Percentiles rank a stretch among this genome's conserved stretches.
Evolutionary conservation across 2,113 vertebrate genomes (phyloP).

Genomic region (Pithys albifrons): DNA sequence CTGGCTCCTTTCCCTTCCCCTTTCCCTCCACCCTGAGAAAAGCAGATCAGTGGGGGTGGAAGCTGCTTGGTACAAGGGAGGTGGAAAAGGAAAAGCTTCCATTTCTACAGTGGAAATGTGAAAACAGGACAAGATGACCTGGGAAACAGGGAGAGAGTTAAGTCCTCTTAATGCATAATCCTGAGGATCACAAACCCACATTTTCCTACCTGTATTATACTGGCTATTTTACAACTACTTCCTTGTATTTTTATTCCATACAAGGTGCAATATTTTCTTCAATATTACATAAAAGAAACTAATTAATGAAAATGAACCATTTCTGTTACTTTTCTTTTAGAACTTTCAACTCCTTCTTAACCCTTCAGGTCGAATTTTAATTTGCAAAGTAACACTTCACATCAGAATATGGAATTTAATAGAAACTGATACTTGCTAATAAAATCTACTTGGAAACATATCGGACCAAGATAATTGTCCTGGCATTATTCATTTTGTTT

Average conservation of each 20-base stretch:
- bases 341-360: background rate
- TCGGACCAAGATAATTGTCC: background rate
- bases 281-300: background rate
- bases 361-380: background rate
- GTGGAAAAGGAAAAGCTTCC: background rate
- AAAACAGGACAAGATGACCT: background rate
- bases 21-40: background rate
- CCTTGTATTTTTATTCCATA: conserved; percentile 12
- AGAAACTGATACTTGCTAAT: background rate
- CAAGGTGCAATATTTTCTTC: background rate
- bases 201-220: background rate
- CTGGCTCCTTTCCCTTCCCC: background rate
- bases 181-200: background rate
- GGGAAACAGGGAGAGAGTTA: background rate
- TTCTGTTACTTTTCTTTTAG: conserved; percentile 31
- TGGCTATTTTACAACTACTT: background rate
- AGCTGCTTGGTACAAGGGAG: background rate
- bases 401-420: background rate
- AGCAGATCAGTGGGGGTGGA: background rate
- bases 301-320: conserved; percentile 37
- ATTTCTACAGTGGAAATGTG: background rate
- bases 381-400: conserved; percentile 21
- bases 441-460: conserved; percentile 6
- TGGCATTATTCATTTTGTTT: background rate
- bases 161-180: background rate